Evolutionary conservation across 2,888 invertebrate genomes (phyloP).

Genomic region (Xestia c-nigrum): DNA sequence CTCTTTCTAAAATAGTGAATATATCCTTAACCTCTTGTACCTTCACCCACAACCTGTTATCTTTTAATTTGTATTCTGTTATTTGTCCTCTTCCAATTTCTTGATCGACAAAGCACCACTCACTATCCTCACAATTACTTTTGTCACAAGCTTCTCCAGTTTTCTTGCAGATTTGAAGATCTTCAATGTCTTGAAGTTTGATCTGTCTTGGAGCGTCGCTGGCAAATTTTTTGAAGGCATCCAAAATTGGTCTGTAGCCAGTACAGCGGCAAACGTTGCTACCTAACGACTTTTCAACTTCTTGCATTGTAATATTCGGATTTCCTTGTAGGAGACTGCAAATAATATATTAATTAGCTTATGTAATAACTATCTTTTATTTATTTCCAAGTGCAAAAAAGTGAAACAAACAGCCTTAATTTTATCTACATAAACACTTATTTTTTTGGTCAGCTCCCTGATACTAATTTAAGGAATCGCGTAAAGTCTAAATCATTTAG

Average conservation of each 20-base stretch:
- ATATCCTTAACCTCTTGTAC: slow-evolving; percentile 86
- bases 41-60: slow-evolving; percentile 85
- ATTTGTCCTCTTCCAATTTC: slow-evolving; percentile 73
- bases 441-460: neutral
- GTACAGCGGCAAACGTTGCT: slow-evolving; percentile 95
- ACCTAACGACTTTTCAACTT: slow-evolving; percentile 93
- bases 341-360: neutral
- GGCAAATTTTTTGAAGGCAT: slow-evolving; percentile 94
- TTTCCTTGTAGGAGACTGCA: slow-evolving; percentile 48
- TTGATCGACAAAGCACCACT: slow-evolving; percentile 61
- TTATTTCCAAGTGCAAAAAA: neutral
- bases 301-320: slow-evolving; percentile 72
- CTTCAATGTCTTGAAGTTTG: slow-evolving; percentile 86
- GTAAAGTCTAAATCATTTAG: neutral
- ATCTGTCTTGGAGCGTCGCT: slow-evolving; percentile 88
- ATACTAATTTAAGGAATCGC: neutral
- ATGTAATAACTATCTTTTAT: neutral
- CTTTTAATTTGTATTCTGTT: slow-evolving; percentile 67
- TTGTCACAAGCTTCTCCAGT: slow-evolving; percentile 73
- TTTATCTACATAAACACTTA: neutral
- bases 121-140: slow-evolving; percentile 78
- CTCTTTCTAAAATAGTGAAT: slow-evolving; percentile 85
- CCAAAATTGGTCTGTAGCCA: slow-evolving; percentile 94
- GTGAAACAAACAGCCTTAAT: neutral
- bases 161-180: slow-evolving; percentile 74